Evolutionary conservation across 2,797 vertebrate genomes (phyloP).

Genomic region (Taenioides sp.): DNA sequence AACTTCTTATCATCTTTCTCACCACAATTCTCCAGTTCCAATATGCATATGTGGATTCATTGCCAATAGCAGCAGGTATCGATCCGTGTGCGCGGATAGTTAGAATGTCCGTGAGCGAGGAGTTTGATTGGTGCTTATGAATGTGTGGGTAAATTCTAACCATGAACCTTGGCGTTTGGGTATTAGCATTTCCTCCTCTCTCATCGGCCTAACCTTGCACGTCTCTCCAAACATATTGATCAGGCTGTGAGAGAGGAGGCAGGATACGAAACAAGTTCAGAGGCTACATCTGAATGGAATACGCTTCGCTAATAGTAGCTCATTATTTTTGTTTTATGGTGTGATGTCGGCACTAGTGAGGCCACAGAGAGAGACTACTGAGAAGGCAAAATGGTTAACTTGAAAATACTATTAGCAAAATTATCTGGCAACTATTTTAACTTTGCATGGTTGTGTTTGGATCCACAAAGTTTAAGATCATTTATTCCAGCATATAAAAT

Average conservation of each 20-base stretch:
- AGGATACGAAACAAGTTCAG: slow-evolving; percentile 35
- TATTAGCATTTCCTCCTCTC: slow-evolving; percentile 47
- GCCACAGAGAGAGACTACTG: neutral
- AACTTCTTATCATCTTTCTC: neutral
- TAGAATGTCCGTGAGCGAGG: slow-evolving; percentile 9
- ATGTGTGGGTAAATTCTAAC: slow-evolving; percentile 59
- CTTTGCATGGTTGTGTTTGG: neutral
- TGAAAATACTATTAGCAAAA: neutral
- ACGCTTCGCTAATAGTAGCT: slow-evolving; percentile 43
- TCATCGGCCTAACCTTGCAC: slow-evolving; percentile 66
- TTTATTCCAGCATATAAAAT: slow-evolving; percentile 15
- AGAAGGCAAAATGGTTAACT: neutral
- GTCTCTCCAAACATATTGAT: slow-evolving; percentile 74
- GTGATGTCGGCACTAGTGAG: neutral
- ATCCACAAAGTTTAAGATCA: neutral
- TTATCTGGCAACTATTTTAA: neutral
- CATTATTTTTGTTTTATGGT: slow-evolving; percentile 30
- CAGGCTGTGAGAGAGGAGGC: slow-evolving; percentile 52
- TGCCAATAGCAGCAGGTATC: neutral
- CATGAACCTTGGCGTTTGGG: slow-evolving; percentile 55
- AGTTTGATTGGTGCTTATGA: slow-evolving; percentile 25
- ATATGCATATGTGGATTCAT: neutral
- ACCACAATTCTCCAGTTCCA: neutral
- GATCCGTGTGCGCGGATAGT: neutral
- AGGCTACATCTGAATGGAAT: slow-evolving; percentile 53